Conservation (phyloP, 2,888 invertebrate species). For the Netelia melanura region DNA sequence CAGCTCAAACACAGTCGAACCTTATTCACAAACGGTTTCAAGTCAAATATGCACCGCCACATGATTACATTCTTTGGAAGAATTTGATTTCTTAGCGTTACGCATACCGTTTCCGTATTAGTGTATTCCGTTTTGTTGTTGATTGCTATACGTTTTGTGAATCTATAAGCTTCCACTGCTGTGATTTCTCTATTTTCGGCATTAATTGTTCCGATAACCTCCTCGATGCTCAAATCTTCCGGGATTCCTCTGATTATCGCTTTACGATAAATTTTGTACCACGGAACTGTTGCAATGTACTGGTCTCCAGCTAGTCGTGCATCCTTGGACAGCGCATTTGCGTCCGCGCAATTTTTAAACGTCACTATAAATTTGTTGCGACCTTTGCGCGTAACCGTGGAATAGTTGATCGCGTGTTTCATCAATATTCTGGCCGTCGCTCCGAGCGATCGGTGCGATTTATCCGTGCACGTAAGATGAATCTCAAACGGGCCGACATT, state of each 20-base stretch:
- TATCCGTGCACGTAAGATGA: neutral
- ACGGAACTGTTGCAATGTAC: neutral
- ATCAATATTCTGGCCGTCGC: conserved; percentile 8
- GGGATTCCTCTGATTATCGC: conserved; percentile 28
- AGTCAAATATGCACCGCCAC: conserved; percentile 24
- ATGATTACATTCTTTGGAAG: conserved; percentile 2
- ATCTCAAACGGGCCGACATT: neutral
- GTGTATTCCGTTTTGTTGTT: neutral
- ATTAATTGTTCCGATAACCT: conserved; percentile 21
- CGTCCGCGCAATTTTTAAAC: conserved; percentile 2
- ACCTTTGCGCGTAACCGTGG: neutral
- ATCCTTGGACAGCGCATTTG: conserved; percentile 22
- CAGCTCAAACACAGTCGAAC: conserved; percentile 31
- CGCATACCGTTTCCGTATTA: conserved; percentile 28
- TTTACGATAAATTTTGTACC: conserved; percentile 17
- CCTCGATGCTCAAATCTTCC: neutral
- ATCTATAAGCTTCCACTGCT: conserved; percentile 16
- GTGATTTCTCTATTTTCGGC: conserved; percentile 12
- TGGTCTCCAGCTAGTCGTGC: neutral
- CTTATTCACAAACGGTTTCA: conserved; percentile 35
- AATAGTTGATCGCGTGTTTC: conserved; percentile 15
- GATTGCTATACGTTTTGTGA: conserved; percentile 10
- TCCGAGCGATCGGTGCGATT: conserved; percentile 20
- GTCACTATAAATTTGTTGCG: conserved; percentile 22
- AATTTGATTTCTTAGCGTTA: conserved; percentile 30